Evolutionary conservation across 2,888 invertebrate genomes (phyloP).

Genomic region (Tanytarsus gracilentus): DNA sequence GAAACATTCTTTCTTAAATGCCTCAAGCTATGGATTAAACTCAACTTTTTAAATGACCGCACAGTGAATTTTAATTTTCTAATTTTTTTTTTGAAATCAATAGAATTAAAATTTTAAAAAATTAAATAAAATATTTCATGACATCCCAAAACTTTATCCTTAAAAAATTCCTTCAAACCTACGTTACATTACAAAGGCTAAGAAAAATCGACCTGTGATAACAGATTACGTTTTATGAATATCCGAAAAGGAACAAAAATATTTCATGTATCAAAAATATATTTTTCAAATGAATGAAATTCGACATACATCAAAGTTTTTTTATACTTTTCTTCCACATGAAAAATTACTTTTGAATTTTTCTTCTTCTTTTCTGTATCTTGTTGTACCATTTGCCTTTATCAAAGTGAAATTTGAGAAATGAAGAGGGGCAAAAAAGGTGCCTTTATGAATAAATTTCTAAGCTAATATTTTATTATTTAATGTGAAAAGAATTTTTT

Average conservation of each 20-base stretch:
- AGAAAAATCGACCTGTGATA: slow-evolving; percentile 1
- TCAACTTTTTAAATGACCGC: too few species aligned
- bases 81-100: too few species aligned
- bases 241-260: not conserved
- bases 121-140: too few species aligned
- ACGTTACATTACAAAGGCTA: not conserved
- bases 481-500: slow-evolving; percentile 3
- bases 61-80: too few species aligned
- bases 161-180: too few species aligned
- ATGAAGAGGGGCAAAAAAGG: slow-evolving; percentile 6
- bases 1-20: too few species aligned
- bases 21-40: too few species aligned
- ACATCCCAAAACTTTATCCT: too few species aligned
- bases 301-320: slow-evolving; percentile 26
- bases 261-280: not conserved
- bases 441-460: slow-evolving; percentile 8
- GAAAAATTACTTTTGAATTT: slow-evolving; percentile 10
- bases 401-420: not conserved
- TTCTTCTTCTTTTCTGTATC: slow-evolving; percentile 6
- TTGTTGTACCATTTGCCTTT: too few species aligned
- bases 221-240: too few species aligned
- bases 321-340: not conserved
- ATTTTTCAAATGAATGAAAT: slow-evolving; percentile 24
- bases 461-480: slow-evolving; percentile 13
- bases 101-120: too few species aligned